Conservation (phyloP, 1,140 invertebrate species). For the Drosophila repletoides region DNA sequence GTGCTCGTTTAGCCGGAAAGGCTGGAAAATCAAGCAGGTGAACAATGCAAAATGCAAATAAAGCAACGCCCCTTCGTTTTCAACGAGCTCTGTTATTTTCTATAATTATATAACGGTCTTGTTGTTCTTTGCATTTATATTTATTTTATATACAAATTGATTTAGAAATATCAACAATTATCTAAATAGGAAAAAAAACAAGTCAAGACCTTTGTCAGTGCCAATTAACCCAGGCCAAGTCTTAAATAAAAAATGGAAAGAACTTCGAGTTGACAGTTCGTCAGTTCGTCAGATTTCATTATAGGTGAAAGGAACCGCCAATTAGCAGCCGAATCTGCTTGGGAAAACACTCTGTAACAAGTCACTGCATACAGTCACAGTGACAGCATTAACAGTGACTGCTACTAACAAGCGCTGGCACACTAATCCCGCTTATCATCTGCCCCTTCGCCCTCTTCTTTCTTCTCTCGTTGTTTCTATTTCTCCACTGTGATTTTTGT, state of each 20-base stretch:
- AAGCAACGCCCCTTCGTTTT: slow-evolving; percentile 26
- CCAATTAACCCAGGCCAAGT: slow-evolving; percentile 56
- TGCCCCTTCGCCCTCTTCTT: neutral
- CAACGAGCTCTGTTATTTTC: slow-evolving; percentile 21
- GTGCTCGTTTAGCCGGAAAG: slow-evolving; percentile 1
- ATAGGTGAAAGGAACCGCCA: slow-evolving; percentile 36
- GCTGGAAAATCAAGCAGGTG: neutral
- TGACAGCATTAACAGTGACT: slow-evolving; percentile 2
- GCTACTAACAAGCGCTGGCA: slow-evolving; percentile 58
- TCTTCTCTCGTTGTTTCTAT: neutral
- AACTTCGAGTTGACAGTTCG: slow-evolving; percentile 50
- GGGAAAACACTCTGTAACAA: slow-evolving; percentile 9
- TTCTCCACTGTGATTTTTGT: slow-evolving; percentile 54
- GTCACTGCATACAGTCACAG: no score
- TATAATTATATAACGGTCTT: slow-evolving; percentile 29
- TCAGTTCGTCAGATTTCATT: slow-evolving; percentile 68
- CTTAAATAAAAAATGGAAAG: slow-evolving; percentile 24
- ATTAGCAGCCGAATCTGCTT: slow-evolving; percentile 34
- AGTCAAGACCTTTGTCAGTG: slow-evolving; percentile 73
- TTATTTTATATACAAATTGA: no score
- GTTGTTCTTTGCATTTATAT: neutral
- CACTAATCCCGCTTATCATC: slow-evolving; percentile 65
- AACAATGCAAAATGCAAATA: slow-evolving; percentile 41
- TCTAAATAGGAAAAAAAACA: neutral
- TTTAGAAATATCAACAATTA: slow-evolving; percentile 22